phyloP scores from a whole-genome alignment of 2,888 invertebrate genomes.

The Watsonalla binaria region DNA sequence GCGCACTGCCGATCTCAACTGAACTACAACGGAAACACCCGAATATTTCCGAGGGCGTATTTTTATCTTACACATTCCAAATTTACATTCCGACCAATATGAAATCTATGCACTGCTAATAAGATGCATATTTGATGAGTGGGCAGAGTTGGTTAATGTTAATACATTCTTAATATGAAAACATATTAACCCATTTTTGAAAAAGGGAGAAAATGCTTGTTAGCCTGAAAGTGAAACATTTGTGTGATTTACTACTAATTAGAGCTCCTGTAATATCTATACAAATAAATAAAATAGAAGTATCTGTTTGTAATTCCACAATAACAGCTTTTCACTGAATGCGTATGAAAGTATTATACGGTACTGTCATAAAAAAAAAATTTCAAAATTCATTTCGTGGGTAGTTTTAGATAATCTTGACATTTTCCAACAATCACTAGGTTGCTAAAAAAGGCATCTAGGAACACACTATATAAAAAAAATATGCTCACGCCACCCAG shows the following conservation, averaged over 20 bases:
- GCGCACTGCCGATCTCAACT: constrained; percentile 43
- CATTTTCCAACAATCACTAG: too few relatives aligned
- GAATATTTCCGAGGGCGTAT: constrained; percentile 61
- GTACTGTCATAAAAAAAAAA: too few relatives aligned
- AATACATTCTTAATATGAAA: constrained; percentile 52
- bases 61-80: constrained; percentile 60
- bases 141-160: constrained; percentile 11
- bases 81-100: constrained; percentile 19
- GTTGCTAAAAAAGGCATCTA: too few relatives aligned
- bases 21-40: constrained; percentile 44
- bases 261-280: too few relatives aligned
- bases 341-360: too few relatives aligned
- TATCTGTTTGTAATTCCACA: too few relatives aligned
- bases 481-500: too few relatives aligned
- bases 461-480: too few relatives aligned
- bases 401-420: too few relatives aligned
- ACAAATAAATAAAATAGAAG: too few relatives aligned
- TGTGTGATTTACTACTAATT: not conserved
- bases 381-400: too few relatives aligned
- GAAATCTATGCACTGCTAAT: constrained; percentile 18
- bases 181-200: constrained; percentile 66
- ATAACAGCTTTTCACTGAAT: too few relatives aligned
- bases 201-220: constrained; percentile 46
- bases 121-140: constrained; percentile 19
- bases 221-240: constrained; percentile 22